Base-by-base conservation (phyloP, 1,140 invertebrate species). In the Papilio aristodemus region DNA sequence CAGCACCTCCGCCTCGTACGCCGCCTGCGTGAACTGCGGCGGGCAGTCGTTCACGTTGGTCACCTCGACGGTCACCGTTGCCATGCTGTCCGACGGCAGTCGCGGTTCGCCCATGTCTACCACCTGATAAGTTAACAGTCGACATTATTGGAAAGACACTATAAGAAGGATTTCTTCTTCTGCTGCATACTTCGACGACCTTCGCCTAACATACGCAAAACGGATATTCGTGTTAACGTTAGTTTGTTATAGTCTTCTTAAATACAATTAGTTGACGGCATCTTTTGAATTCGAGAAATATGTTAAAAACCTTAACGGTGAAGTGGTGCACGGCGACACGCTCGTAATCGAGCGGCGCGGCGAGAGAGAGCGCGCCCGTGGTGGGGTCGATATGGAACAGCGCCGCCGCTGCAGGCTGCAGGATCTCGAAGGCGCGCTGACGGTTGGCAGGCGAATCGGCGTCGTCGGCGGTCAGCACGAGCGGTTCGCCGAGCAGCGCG, bases 1-100 rank as follows among this genome's bases (percentile, higher is more conserved):
- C 10, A 97, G 89, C 13, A 99, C 88, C 3, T 95, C 96, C 0
- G 95, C 94, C 75, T 95, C 96, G 85, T 97, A 97, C 73, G 94
- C 91, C 1, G 92, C 85, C 57, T 94, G 91, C 13, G 92, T 86
- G 84, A 98, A 98, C 57, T 92, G 91, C 0, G 97, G 97, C 10
- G 96, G 93, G 76, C 95, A 97, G 81, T 98, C 97, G 89, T 98
- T 98, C 2, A 98, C 94, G 89, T 98, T 96, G 0, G 92, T 93
- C 9, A 98, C 94, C 50, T 93, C 88, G n/a, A 99, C 96, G 74
- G 94, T 91, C 7, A 97, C 95, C 68, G 90, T 92, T 0, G 96
- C 96, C 3, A 93, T 93, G 37, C 93, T 95, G 73, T 95, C 94
- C 7, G 97, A 96, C 6, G 95, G 94, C 27, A 98, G 86, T 54